These are phyloP conservation scores for Solea senegalensis DNA, from an alignment of 2,113 vertebrate species.

Conservation along the genomic window DNA sequence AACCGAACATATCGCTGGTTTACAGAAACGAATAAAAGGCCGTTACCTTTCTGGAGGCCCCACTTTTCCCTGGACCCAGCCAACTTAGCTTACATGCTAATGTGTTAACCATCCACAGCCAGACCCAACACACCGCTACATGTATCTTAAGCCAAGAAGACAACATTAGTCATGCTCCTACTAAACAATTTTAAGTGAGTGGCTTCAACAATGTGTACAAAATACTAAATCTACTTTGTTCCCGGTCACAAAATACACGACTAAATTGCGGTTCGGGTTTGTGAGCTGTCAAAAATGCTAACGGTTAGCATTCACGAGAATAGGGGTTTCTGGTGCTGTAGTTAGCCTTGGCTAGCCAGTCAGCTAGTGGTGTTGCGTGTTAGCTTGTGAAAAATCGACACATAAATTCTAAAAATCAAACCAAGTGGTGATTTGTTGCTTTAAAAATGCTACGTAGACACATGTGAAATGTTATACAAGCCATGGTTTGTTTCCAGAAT, in stretches of 20 bases:
- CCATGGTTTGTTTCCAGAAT: conserved; percentile 6
- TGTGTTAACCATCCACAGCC: conserved; percentile 41
- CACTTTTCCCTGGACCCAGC: conserved; percentile 58
- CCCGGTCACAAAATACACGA: neutral
- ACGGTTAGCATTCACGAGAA: conserved; percentile 50
- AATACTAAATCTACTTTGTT: too few relatives aligned
- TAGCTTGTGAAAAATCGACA: conserved; percentile 51
- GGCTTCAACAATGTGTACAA: neutral
- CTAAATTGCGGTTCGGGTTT: neutral
- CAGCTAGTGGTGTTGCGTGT: conserved; percentile 54
- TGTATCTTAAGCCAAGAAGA: neutral
- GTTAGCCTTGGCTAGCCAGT: conserved; percentile 59
- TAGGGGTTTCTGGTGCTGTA: conserved; percentile 23
- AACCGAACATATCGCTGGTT: conserved; percentile 3
- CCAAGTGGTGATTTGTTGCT: neutral
- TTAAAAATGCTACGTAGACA: neutral
- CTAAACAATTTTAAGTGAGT: neutral
- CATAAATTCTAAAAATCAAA: conserved; percentile 20
- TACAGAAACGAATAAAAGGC: conserved; percentile 52
- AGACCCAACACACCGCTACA: conserved; percentile 9
- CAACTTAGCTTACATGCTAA: conserved; percentile 63
- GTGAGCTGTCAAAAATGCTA: conserved; percentile 65
- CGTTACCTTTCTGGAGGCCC: conserved; percentile 61
- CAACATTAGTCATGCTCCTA: neutral
- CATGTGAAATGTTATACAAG: neutral